A percentile compares a stretch with the other conserved stretches of the same genome.
Evolutionary conservation across 2,113 vertebrate species (phyloP).

Genomic region (Sprattus sprattus): DNA sequence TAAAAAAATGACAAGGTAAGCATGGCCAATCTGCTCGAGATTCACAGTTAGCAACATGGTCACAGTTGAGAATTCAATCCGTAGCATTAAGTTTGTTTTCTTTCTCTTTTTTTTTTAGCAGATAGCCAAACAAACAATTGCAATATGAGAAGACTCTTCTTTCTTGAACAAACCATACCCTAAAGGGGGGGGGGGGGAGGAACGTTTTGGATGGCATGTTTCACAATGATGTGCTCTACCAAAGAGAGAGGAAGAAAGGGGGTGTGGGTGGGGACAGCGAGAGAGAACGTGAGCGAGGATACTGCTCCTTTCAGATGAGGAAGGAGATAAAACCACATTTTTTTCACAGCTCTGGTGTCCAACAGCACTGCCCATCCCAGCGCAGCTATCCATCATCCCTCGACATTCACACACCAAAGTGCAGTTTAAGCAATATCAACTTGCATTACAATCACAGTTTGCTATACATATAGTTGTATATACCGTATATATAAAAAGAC

Average conservation of each 20-base stretch:
- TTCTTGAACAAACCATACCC: constrained; percentile 13
- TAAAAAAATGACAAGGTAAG: constrained; percentile 58
- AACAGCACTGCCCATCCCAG: constrained; percentile 74
- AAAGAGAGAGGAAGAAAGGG: neutral
- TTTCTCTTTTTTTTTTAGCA: constrained; percentile 68
- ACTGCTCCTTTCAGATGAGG: constrained; percentile 44
- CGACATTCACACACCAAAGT: constrained; percentile 74
- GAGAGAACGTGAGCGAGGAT: constrained; percentile 30
- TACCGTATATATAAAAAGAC: constrained; percentile 26
- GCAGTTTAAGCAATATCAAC: constrained; percentile 65
- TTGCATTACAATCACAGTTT: constrained; percentile 68
- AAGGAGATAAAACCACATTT: constrained; percentile 31
- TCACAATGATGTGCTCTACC: constrained; percentile 54
- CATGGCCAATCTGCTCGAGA: constrained; percentile 71
- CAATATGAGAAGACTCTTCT: constrained; percentile 23
- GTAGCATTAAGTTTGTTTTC: constrained; percentile 66
- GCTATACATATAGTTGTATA: constrained; percentile 56
- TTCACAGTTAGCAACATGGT: constrained; percentile 80
- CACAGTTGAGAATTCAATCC: constrained; percentile 78
- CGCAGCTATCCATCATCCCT: constrained; percentile 47
- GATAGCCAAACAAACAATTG: constrained; percentile 66
- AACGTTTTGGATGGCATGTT: constrained; percentile 66
- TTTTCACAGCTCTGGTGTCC: constrained; percentile 44
- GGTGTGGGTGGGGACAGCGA: neutral
- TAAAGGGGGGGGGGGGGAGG: constrained; percentile 48